A percentile compares a stretch with the other conserved stretches of the same genome.
Evolutionary conservation across 1,140 invertebrate species (phyloP).

Genomic region (Reticulitermes speratus): DNA sequence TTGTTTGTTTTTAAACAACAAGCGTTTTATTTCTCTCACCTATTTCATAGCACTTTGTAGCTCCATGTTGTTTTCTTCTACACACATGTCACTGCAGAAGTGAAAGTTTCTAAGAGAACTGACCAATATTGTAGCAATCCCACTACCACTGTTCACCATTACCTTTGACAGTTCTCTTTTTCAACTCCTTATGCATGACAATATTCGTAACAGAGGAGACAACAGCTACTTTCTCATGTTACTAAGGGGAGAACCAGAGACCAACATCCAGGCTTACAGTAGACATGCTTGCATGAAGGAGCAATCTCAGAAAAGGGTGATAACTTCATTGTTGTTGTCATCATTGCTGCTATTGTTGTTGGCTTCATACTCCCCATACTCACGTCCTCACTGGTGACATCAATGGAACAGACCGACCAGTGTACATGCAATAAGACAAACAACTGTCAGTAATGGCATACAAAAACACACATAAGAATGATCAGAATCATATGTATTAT

Average conservation of each 20-base stretch:
- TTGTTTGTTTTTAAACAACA: neutral
- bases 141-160: neutral
- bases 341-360: neutral
- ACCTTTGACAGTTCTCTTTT: neutral
- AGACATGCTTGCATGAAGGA: neutral
- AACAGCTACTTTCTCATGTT: neutral
- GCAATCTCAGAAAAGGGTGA: neutral
- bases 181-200: neutral
- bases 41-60: neutral
- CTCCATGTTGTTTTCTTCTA: neutral
- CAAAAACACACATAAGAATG: neutral
- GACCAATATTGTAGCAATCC: neutral
- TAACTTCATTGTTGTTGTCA: conserved; percentile 13
- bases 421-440: conserved; percentile 1
- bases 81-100: neutral
- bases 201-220: neutral
- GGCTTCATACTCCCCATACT: neutral
- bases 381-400: neutral
- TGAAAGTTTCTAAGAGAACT: neutral
- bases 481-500: too few species aligned
- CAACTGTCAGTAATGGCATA: neutral
- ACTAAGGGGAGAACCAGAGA: neutral
- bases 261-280: conserved; percentile 6
- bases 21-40: neutral
- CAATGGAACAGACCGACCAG: neutral